These are phyloP conservation scores for Hermaeophaga mercurialis DNA, from an alignment of 2,888 invertebrate species.

Conservation along the genomic window DNA sequence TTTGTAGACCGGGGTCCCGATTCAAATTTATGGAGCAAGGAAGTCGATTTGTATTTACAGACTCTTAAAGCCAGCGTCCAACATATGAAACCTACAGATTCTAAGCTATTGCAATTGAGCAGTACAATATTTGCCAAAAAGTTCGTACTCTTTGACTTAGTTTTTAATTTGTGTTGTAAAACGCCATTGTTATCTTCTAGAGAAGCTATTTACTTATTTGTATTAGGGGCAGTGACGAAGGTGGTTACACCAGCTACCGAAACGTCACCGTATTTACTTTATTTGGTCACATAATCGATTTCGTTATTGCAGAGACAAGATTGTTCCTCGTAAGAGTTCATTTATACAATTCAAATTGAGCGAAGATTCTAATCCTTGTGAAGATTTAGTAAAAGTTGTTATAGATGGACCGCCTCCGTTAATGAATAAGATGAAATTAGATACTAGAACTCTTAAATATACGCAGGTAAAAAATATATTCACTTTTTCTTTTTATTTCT, in stretches of 20 bases:
- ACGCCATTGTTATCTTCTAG: no score
- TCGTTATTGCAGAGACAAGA: neutral
- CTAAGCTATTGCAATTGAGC: neutral
- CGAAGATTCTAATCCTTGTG: neutral
- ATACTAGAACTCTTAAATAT: neutral
- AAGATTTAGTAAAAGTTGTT: neutral
- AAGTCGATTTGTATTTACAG: conserved; percentile 46
- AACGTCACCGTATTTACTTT: no score
- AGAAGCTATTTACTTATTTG: no score
- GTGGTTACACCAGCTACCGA: no score
- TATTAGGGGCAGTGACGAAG: no score
- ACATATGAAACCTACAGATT: neutral
- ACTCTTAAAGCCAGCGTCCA: conserved; percentile 26
- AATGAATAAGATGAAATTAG: neutral
- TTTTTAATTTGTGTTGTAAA: no score
- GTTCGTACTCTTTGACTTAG: no score
- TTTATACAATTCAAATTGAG: neutral
- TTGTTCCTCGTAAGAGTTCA: neutral
- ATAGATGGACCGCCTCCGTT: neutral
- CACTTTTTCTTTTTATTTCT: no score
- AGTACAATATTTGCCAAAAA: neutral
- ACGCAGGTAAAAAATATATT: neutral
- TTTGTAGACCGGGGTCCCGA: no score
- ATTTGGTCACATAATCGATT: no score
- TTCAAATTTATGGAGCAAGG: conserved; percentile 49